Evolutionary conservation across 1,140 invertebrate species (phyloP), one percentile per base, ranked within the genome.

Genomic region (Trypoxylus dichotomus): DNA sequence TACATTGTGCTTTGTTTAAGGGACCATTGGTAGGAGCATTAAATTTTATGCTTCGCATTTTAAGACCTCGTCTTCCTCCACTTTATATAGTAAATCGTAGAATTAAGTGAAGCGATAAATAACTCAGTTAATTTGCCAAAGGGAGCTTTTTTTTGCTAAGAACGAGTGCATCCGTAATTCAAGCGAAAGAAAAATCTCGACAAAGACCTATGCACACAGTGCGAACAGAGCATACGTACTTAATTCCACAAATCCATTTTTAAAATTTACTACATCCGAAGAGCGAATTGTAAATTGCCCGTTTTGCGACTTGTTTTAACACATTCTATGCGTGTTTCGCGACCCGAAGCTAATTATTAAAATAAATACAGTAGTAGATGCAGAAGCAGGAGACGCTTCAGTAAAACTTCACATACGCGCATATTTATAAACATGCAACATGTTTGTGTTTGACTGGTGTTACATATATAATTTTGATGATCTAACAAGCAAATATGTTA

Each of bases 271-370:
- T 68, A 29, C 19, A 27, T 27, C 13, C 24, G 60, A 68, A 68
- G 19, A 24, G 7, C 2, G 60, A 68, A 68, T 68, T 25, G 60
- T 68, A 68, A 68, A 68, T 68, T 25, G 24, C 21, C 60, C 5
- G 13, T 24, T 29, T 10, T 2, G 24, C 27, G 13, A 24, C 21
- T 68, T 68, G 60, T 68, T 68, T 68, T 68, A 68, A 68, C 60
- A 29, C 60, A 68, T 68, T 68, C 60, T 68, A 24, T 68, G 60
- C 60, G 60, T 68, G 60, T 68, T 68, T 29, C 60, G 2, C 27
- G 60, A 68, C 19, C 13, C 21, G 24, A 6, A 68, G 27, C 24
- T 68, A 68, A 68, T 68, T 68, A 24, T 24, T 68, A 68, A 24
- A 68, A 29, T 24, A 68, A 68, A 68, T 29, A 68, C 24, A 68